Evolutionary conservation across 2,113 vertebrate genomes (phyloP), one percentile per base, ranked within the genome.

Genomic region (Rana temporaria): DNA sequence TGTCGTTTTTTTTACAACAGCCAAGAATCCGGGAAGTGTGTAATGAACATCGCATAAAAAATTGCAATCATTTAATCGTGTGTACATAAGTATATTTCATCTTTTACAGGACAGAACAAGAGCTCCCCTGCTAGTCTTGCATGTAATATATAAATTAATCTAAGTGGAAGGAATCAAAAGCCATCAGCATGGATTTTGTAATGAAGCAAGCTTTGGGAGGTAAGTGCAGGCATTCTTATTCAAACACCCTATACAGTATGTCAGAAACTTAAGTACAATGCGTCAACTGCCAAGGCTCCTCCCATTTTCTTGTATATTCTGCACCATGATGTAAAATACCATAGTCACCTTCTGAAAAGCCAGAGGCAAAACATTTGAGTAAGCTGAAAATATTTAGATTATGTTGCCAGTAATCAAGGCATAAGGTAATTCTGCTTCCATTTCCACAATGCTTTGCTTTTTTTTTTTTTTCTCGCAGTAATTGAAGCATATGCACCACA

Each of bases 121-220:
- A 87, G 91, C 85, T 87, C 71, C 85, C 81, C 69, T 85, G 77
- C 73, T 82, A 64, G 79, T 86, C 85, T 85, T 95, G 93, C 90
- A 93, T 94, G 94, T 94, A 88, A 95, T 84, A 93, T 91, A 91
- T 86, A 91, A 85, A 84, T 75, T 83, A 76, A 85, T 34, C 82
- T 89, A 85, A 87, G 90, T 89, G 89, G 88, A 87, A 87, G 91
- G 92, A 91, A 90, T 89, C 88, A 90, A 88, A 93, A 95, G 93
- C 90, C 92, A 92, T 94, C 90, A 85, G 59, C 89, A 98, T 98
- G 96, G 96, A 97, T 93, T 98, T 98, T 91, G 95, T 98, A 85
- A 98, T 98, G 96, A 98, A 98, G 85, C 96, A 98, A 93, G 96
- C 96, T 67, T 85, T 98, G 84, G 96, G 96, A 93, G 96, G 96